Percentiles rank a stretch among this genome's conserved stretches.
Conservation (phyloP, 2,113 vertebrate species). For the Ardeotis arabs region DNA sequence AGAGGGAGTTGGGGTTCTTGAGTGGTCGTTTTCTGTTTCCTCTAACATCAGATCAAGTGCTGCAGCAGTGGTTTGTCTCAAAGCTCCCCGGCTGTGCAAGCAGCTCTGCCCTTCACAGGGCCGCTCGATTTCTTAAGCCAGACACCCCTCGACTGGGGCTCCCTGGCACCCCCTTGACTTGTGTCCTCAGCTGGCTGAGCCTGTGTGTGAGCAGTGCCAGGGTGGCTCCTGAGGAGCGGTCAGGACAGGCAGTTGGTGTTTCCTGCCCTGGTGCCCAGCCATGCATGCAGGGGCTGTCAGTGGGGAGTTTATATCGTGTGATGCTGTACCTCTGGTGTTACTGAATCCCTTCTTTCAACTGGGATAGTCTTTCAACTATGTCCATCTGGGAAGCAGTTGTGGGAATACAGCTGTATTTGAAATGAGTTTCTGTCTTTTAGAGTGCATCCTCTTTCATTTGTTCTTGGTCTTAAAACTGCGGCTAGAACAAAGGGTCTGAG, state of each 20-base stretch:
- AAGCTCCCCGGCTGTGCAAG: accelerated
- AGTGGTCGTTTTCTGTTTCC: not conserved
- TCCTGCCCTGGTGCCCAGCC: accelerated
- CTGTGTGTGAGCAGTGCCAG: accelerated
- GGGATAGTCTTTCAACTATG: not conserved
- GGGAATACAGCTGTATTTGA: not conserved
- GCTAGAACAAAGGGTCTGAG: not conserved
- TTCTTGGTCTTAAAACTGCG: not conserved
- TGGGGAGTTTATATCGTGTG: accelerated
- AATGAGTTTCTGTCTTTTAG: not conserved
- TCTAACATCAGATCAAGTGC: not conserved
- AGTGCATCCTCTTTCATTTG: not conserved
- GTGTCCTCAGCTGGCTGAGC: not conserved
- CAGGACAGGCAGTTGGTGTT: not conserved
- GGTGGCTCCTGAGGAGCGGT: not conserved
- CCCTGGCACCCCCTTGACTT: not conserved
- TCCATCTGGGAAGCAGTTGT: not conserved
- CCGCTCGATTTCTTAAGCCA: accelerated
- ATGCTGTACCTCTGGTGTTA: not conserved
- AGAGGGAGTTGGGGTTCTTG: not conserved
- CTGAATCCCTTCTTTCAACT: not conserved
- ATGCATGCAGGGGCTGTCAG: accelerated
- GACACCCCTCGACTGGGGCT: accelerated
- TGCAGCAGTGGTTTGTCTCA: not conserved
- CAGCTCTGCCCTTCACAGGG: not conserved